Percentiles rank a stretch among this genome's conserved stretches.
These are phyloP conservation scores for Furcifer pardalis DNA, from an alignment of 2,797 vertebrate species.

Conservation along the genomic window DNA sequence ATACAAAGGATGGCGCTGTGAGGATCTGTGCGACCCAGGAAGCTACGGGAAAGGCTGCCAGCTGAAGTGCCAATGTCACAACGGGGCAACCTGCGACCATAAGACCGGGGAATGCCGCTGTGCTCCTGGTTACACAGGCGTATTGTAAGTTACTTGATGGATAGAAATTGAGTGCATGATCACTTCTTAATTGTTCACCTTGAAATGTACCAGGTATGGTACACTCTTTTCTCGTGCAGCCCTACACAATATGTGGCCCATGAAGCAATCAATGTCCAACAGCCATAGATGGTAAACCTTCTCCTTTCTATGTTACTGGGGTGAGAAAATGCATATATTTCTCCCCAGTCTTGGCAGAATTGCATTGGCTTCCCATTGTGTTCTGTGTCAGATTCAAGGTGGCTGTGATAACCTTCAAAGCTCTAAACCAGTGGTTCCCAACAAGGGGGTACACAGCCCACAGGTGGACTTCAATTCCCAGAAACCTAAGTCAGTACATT, in stretches of 20 bases:
- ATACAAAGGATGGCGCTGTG: slow-evolving; percentile 97
- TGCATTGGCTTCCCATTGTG: no score
- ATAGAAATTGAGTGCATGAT: background rate
- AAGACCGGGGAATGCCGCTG: slow-evolving; percentile 96
- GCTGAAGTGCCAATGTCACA: slow-evolving; percentile 93
- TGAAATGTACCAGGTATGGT: rapidly evolving
- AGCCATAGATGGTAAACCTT: background rate
- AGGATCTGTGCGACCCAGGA: slow-evolving; percentile 89
- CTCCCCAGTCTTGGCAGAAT: no score
- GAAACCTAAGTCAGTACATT: no score
- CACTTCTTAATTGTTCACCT: rapidly evolving
- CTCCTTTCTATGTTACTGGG: no score
- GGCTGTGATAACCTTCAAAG: no score
- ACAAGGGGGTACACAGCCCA: no score
- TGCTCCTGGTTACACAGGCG: slow-evolving; percentile 91
- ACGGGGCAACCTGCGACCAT: slow-evolving; percentile 93
- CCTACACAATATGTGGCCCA: background rate
- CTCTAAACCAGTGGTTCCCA: no score
- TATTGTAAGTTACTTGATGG: slow-evolving; percentile 86
- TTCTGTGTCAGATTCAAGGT: no score
- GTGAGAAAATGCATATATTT: no score
- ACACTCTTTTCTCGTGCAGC: background rate
- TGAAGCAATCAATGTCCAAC: no score
- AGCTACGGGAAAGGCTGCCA: slow-evolving; percentile 95
- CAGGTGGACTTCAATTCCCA: no score